Conservation (phyloP, 2,888 invertebrate species). For the Phlogophora meticulosa region DNA sequence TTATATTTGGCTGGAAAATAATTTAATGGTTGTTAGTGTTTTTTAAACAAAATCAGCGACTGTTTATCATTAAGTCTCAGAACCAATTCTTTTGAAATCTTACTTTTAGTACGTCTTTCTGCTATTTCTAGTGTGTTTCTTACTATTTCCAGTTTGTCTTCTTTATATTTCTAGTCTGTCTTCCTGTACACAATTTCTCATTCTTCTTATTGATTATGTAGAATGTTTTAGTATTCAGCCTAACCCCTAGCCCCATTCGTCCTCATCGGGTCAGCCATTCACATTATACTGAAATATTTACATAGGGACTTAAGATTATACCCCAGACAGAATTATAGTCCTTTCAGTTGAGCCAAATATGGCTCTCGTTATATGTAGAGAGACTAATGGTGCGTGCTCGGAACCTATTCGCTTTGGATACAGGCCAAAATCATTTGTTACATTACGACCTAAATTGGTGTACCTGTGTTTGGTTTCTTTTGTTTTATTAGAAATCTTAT, state of each 20-base stretch:
- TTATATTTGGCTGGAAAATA: too few species aligned
- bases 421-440: not conserved
- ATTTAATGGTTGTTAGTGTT: too few species aligned
- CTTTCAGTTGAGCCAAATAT: conserved; percentile 9
- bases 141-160: too few species aligned
- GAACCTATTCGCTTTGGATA: not conserved
- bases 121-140: too few species aligned
- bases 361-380: not conserved
- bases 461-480: not conserved
- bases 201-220: conserved; percentile 2
- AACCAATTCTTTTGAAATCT: too few species aligned
- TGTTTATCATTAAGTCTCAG: too few species aligned
- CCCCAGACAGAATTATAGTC: conserved; percentile 6
- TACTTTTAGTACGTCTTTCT: too few species aligned
- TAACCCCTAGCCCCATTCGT: conserved; percentile 13
- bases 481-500: not conserved
- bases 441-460: not conserved
- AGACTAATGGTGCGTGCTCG: conserved; percentile 15
- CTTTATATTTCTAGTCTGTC: not conserved
- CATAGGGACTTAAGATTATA: conserved; percentile 27
- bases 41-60: too few species aligned
- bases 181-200: not conserved
- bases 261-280: conserved; percentile 47
- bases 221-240: conserved; percentile 17
- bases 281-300: conserved; percentile 32